Evolutionary conservation across 2,888 invertebrate genomes (phyloP), one percentile per base, ranked within the genome.

Genomic region (Sepiola atlantica): DNA sequence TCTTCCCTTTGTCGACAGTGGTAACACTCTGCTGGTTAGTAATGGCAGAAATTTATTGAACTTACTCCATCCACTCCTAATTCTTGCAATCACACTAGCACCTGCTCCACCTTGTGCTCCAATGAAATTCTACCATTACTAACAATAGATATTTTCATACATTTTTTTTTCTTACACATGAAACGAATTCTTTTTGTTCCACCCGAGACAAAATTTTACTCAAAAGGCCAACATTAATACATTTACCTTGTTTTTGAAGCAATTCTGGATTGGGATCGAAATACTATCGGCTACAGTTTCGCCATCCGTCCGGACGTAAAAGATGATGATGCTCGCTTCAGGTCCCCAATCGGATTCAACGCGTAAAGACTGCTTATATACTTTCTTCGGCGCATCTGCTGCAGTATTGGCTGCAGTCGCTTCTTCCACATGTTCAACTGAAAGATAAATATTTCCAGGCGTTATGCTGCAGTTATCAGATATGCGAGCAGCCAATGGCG

Each of bases 241-340:
- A 28, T 91, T 96, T 96, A 98, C 98, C 97, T 98, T 98, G 96
- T 98, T 98, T 24, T 97, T 97, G 96, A 98, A 98, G 96, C 98
- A 98, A 61, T 98, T 98, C 14, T 98, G 97, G 96, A 98, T 97
- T 35, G 97, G 97, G 94, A 98, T 97, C 96, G 97, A 97, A 95
- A 98, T 97, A 95, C 97, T 98, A 12, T 98, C 98, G 91, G 98
- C 98, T 21, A 98, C 97, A 3, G 98, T 97, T 95, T 98, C 98
- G 0, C 98, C 98, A 91, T 98, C 97, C 35, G 97, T 96, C 55
- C 97, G 97, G 94, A 98, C 97, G 96, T 98, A 98, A 95, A 98
- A 98, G 0, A 98, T 98, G 0, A 98, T 94, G 0, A 97, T 94
- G n/a, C 96, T 95, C 35, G 97, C 96, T 28, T 96, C 94, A 0